phyloP scores from a whole-genome alignment of 2,113 vertebrate genomes.

The Datnioides undecimradiatus region DNA sequence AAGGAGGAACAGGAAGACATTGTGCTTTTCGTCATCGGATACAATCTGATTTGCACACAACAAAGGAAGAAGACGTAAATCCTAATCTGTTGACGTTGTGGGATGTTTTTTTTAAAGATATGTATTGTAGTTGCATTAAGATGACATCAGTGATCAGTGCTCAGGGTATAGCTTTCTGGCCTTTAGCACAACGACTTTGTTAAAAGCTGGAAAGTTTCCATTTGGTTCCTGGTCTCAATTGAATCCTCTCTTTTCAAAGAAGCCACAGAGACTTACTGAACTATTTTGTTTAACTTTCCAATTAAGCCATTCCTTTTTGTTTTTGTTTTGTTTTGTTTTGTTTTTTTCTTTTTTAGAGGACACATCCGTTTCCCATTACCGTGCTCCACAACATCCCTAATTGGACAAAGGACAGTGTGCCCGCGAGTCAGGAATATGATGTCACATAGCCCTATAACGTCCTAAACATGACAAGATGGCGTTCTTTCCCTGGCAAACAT shows the following conservation, averaged over 20 bases:
- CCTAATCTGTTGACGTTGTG: slow-evolving; percentile 41
- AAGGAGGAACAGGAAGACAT: slow-evolving; percentile 32
- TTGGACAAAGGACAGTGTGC: slow-evolving; percentile 70
- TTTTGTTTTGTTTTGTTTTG: too few relatives aligned
- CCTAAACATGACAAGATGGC: slow-evolving; percentile 67
- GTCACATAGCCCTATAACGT: slow-evolving; percentile 60
- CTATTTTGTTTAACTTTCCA: slow-evolving; percentile 71
- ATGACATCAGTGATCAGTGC: slow-evolving; percentile 17
- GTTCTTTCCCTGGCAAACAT: slow-evolving; percentile 44
- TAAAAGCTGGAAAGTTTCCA: neutral
- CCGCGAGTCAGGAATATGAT: slow-evolving; percentile 72
- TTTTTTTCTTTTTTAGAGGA: slow-evolving; percentile 42
- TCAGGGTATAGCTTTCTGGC: neutral
- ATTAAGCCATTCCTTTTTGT: slow-evolving; percentile 56
- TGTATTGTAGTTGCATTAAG: slow-evolving; percentile 33
- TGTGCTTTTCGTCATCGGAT: slow-evolving; percentile 41
- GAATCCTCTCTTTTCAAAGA: slow-evolving; percentile 58
- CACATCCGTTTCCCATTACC: slow-evolving; percentile 76
- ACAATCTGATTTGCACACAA: slow-evolving; percentile 65
- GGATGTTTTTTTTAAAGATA: neutral
- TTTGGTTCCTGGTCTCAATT: slow-evolving; percentile 21
- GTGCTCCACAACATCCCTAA: slow-evolving; percentile 71
- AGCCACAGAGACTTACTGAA: slow-evolving; percentile 60
- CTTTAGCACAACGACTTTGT: neutral
- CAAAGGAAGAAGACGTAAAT: slow-evolving; percentile 53